Percentiles rank a stretch among this genome's conserved stretches.
Conservation (phyloP, 2,888 invertebrate genomes). For the Baccha elongata region DNA sequence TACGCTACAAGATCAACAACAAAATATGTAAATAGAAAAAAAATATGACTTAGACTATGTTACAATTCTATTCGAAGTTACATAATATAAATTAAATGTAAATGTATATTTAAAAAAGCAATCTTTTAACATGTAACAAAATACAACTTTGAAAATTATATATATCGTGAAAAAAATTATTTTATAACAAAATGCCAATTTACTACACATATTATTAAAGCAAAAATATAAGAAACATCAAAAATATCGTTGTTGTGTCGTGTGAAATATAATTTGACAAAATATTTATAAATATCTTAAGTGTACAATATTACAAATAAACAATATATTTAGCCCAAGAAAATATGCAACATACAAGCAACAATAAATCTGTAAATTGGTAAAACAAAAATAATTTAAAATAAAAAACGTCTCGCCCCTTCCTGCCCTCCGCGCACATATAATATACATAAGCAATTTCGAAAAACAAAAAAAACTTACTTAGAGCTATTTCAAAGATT, state of each 20-base stretch:
- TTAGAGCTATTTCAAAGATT: slow-evolving; percentile 56
- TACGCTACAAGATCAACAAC: slow-evolving; percentile 61
- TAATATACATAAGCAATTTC: slow-evolving; percentile 39
- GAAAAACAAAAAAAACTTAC: slow-evolving; percentile 10
- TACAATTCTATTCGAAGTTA: slow-evolving; percentile 65
- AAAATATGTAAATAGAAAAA: slow-evolving; percentile 36
- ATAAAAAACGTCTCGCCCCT: slow-evolving; percentile 53
- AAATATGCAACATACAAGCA: slow-evolving; percentile 43
- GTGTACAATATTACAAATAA: slow-evolving; percentile 48
- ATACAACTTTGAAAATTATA: slow-evolving; percentile 22
- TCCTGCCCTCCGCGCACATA: slow-evolving; percentile 70
- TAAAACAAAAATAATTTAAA: slow-evolving; percentile 35
- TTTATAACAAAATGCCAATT: slow-evolving; percentile 72
- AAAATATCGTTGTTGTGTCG: slow-evolving; percentile 65
- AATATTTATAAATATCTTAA: slow-evolving; percentile 20
- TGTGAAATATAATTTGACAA: slow-evolving; percentile 50
- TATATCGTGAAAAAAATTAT: slow-evolving; percentile 59
- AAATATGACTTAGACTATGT: slow-evolving; percentile 58
- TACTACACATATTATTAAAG: slow-evolving; percentile 50
- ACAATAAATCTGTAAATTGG: slow-evolving; percentile 28
- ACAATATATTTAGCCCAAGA: slow-evolving; percentile 43
- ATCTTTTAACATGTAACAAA: slow-evolving; percentile 43
- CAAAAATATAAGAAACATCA: slow-evolving; percentile 21
- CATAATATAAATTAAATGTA: slow-evolving; percentile 30
- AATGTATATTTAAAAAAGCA: slow-evolving; percentile 65